Evolutionary conservation across 1,140 invertebrate species (phyloP), one percentile per base, ranked within the genome.

Genomic region (Physella acuta): DNA sequence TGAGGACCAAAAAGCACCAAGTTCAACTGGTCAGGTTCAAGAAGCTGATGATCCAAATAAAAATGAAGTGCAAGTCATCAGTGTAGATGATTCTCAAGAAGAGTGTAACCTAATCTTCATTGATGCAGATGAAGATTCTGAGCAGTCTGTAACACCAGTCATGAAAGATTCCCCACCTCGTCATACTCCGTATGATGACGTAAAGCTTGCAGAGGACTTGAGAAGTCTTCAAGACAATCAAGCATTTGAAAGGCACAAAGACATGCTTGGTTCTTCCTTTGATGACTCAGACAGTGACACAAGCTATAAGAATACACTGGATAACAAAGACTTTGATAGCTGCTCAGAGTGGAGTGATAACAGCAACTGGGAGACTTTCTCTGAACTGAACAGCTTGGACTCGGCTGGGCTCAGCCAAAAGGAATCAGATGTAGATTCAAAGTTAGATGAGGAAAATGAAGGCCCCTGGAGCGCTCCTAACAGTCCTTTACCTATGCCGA

Each of bases 281-380:
- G n/a, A 14, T n/a, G 36, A n/a, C 31, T 34, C 1, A 33, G 56
- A 58, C 31, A 62, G 34, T 37, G 60, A 62, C 44, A 49, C 34
- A 2, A 26, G 14, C 39, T 62, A 33, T 44, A 37, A 20, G 24
- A 30, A 14, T 62, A 20, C 30, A 20, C 4, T 58, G 14, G 58
- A 60, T 3, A 2, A 37, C 2, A 24, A 3, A 39, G 49, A 53
- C 49, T 20, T 2, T 20, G 62, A 53, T 14, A n/a, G 3, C 14
- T 52, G 49, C n/a, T 65, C 62, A 24, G 62, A 65, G 30, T 20
- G 49, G 44, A 52, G 49, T 33, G 28, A 53, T n/a, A 65, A 49
- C n/a, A 44, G 36, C 36, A 31, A 14, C 26, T 66, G 64, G 64
- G 64, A 66, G 20, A 66, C 64, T 1, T 4, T 66, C 37, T 66